These are phyloP conservation scores for Amblyopsis hoosieri DNA, from an alignment of 2,797 vertebrate genomes.

Conservation along the genomic window DNA sequence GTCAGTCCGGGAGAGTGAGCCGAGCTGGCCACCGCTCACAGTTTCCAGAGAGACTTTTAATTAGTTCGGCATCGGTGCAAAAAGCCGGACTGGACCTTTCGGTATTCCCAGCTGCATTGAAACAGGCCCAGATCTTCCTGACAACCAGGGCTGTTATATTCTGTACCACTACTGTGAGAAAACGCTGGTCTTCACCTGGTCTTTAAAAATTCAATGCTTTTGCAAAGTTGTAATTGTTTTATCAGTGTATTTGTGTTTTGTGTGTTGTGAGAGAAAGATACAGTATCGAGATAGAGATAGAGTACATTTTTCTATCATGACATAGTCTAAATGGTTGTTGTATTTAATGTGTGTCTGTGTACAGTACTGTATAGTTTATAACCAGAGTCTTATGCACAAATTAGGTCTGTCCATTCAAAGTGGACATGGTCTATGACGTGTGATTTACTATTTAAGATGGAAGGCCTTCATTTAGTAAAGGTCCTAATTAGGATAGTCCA, in stretches of 20 bases:
- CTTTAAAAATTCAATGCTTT: too few relatives aligned
- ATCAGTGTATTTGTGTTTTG: too few relatives aligned
- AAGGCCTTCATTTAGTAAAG: slow-evolving; percentile 40
- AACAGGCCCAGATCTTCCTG: slow-evolving; percentile 1
- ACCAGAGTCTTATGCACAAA: too few relatives aligned
- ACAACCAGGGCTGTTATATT: not conserved
- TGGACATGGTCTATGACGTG: slow-evolving; percentile 45
- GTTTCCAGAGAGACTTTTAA: slow-evolving; percentile 18
- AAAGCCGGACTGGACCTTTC: slow-evolving; percentile 24
- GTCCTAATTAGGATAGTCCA: slow-evolving; percentile 51
- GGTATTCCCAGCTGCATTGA: slow-evolving; percentile 40
- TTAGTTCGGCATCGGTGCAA: slow-evolving; percentile 29
- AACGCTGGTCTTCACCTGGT: not conserved
- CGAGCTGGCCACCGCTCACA: slow-evolving; percentile 7
- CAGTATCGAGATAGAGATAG: too few relatives aligned
- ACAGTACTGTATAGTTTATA: too few relatives aligned
- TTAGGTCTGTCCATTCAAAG: slow-evolving; percentile 26
- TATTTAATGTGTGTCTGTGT: too few relatives aligned
- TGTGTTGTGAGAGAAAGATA: too few relatives aligned
- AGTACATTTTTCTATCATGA: too few relatives aligned
- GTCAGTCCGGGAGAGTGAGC: not conserved
- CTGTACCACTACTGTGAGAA: too few relatives aligned
- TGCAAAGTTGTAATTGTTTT: too few relatives aligned
- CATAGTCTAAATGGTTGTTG: too few relatives aligned
- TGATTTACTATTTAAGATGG: slow-evolving; percentile 27